Conservation (phyloP, 2,797 vertebrate species). For the Enteromius thamalakanensis region DNA sequence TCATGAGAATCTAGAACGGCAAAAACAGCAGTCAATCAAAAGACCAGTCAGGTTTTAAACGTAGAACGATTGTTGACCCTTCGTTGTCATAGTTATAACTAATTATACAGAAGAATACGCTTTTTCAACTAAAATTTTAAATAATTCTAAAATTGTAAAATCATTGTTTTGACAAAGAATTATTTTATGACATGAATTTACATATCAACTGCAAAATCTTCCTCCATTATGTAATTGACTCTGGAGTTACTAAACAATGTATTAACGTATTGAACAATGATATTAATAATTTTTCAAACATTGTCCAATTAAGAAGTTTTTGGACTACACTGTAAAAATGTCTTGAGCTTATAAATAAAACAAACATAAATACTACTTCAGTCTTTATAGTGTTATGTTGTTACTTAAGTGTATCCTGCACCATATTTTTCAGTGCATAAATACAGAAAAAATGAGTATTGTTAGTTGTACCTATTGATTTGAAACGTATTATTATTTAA, state of each 20-base stretch:
- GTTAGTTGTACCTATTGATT: neutral
- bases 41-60: neutral
- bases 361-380: neutral
- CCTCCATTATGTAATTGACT: too few relatives aligned
- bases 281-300: neutral
- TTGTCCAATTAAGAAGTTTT: neutral
- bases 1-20: constrained; percentile 85
- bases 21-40: neutral
- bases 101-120: neutral
- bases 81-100: neutral
- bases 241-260: too few relatives aligned
- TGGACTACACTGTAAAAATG: neutral
- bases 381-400: neutral
- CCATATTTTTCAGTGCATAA: neutral
- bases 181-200: neutral
- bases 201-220: neutral
- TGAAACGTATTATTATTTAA: neutral
- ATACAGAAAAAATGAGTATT: neutral
- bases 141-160: neutral
- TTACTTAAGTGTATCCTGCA: neutral
- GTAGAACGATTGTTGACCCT: neutral
- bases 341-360: too few relatives aligned
- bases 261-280: too few relatives aligned
- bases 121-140: neutral
- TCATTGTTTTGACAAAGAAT: neutral